Conservation (phyloP, 2,888 invertebrate genomes). For the Sinodicranocentrus sp. region DNA sequence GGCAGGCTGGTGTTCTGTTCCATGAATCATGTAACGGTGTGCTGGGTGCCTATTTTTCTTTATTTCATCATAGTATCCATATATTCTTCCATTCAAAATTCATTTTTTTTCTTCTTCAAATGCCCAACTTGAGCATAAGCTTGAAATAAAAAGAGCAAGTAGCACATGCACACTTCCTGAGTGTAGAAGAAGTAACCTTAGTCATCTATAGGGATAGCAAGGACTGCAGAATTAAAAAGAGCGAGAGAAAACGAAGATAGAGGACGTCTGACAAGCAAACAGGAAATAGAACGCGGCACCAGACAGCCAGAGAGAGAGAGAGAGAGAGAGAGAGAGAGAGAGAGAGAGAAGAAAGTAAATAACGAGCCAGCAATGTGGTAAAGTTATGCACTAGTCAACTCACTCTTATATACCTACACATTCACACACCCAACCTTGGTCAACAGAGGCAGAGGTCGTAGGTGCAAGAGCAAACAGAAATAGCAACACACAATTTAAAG, state of each 20-base stretch:
- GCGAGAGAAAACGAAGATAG: slow-evolving; percentile 20
- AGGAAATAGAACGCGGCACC: slow-evolving; percentile 21
- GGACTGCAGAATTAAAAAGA: slow-evolving; percentile 28
- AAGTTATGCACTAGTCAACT: slow-evolving; percentile 13
- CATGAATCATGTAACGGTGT: slow-evolving; percentile 58
- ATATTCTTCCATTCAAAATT: slow-evolving; percentile 62
- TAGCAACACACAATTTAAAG: too few species aligned
- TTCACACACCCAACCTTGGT: neutral
- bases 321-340: slow-evolving; percentile 6
- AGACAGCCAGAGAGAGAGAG: slow-evolving; percentile 3
- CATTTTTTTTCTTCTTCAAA: slow-evolving; percentile 45
- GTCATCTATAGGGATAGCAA: neutral
- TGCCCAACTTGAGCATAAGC: slow-evolving; percentile 11
- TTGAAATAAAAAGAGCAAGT: neutral
- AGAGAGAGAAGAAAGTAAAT: slow-evolving; percentile 28
- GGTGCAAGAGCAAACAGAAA: too few species aligned
- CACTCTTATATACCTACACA: neutral
- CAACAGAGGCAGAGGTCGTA: neutral
- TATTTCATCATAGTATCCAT: slow-evolving; percentile 1
- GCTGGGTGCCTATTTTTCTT: slow-evolving; percentile 36
- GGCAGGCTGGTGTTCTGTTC: slow-evolving; percentile 32
- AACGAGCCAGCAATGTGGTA: slow-evolving; percentile 17
- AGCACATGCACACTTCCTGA: neutral
- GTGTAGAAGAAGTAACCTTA: neutral
- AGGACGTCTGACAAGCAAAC: slow-evolving; percentile 35